Base-by-base conservation (phyloP, 1,140 invertebrate genomes). In the Hycleus phaleratus region DNA sequence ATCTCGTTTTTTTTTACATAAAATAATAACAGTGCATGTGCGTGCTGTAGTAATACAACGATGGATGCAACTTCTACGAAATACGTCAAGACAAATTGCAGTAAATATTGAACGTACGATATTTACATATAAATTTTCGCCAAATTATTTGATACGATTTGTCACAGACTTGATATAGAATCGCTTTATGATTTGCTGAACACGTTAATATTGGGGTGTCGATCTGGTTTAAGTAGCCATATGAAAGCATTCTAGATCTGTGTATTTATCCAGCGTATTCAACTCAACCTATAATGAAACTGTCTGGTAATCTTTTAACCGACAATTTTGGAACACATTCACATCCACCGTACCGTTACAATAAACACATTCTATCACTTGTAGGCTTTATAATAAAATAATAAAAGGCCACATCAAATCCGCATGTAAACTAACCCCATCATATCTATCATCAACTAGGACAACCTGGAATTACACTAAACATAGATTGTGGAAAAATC, bases 271-370 rank as follows among this genome's bases (percentile, higher is more conserved):
- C 49, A 40, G 46, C 25, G 47, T 45, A 57, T 26, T 49, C 47
- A 57, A 49, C 38, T 57, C 25, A 57, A 57, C 56, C 39, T 57
- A 57, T 57, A 57, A 57, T 57, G 56, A 57, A 57, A 57, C 56
- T 57, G 56, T 57, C 56, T 57, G 49, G 47, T 57, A 57, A 50
- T 57, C 47, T 50, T 49, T 32, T 44, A 50, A 50, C 49, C 47
- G 47, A 50, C 49, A 57, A 57, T 57, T 57, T 57, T 32, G 32
- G 49, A 50, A 25, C 49, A 50, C 56, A 57, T 57, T 57, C 56
- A 57, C 39, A 57, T 49, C 26, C 56, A 57, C 11, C 44, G 38
- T 57, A 49, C 39, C 56, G 44, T 57, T 57, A 57, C 56, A 38
- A 48, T 49, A 49, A 49, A 49, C 46, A 49, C 46, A 48, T 46